Base-by-base conservation (phyloP, 2,888 invertebrate species). In the Hypomecis atomaria region DNA sequence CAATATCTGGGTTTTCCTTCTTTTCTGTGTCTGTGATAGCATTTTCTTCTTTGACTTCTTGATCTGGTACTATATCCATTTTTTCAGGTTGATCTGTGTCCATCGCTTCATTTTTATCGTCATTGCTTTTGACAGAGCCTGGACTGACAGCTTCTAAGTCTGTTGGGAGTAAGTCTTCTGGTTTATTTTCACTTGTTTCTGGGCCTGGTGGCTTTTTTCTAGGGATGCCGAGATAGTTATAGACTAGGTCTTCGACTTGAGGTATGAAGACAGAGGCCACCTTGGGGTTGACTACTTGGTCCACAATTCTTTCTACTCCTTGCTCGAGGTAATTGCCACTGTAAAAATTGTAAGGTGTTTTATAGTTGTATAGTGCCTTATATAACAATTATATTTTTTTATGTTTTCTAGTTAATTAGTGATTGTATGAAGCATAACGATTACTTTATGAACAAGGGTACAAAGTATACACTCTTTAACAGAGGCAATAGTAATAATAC, bases 261-360 rank as follows among this genome's bases (percentile, higher is more conserved):
- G 98, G 97, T 81, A 97, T 96, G 83, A 98, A 98, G 9, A 97
- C 95, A 3, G 96, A 95, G 69, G 96, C 95, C 6, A 98, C 96
- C 93, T 98, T 98, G 0, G 98, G 98, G 86, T 98, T 98, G 0
- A 99, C 98, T 0, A 98, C 98, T 93, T 99, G 99, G 83, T 98
- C 98, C 0, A 99, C 98, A 69, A 99, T 98, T 71, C 98, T 95
- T 84, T 98, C 98, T 3, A 99, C 97, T 7, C 99, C 99, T 72
- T 96, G 96, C 78, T 98, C 97, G 71, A 99, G 91, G 86, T 96
- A 98, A 49, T 97, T 97, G 59, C 97, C 97, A 79, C 97, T 97
- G 90, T 38, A 65, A 59, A 50, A 53, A 54, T 23, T 23, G n/a
- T n/a, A n/a, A n/a, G n/a, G n/a, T n/a, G n/a, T n/a, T n/a, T n/a